A percentile compares a stretch with the other conserved stretches of the same genome.
Evolutionary conservation across 2,888 invertebrate species (phyloP).

Genomic region (Synergus japonicus): DNA sequence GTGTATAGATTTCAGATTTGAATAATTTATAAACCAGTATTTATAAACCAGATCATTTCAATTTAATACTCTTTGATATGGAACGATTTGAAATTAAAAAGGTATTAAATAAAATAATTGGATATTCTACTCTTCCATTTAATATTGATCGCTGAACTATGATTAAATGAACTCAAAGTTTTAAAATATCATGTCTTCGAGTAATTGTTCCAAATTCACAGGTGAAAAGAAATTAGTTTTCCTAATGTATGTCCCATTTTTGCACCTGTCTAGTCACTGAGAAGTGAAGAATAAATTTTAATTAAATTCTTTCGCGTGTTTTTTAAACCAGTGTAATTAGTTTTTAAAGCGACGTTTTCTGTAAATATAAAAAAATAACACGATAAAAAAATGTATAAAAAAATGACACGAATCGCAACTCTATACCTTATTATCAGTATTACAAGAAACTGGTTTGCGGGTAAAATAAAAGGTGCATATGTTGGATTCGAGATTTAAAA

Average conservation of each 20-base stretch:
- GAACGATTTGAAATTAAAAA: no score
- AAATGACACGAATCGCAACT: background rate
- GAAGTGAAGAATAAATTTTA: background rate
- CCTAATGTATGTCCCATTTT: constrained; percentile 42
- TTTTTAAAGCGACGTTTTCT: background rate
- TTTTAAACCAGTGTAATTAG: constrained; percentile 5
- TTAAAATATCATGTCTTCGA: constrained; percentile 6
- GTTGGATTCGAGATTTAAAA: constrained; percentile 9
- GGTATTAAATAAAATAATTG: no score
- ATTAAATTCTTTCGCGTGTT: background rate
- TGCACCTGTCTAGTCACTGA: constrained; percentile 23
- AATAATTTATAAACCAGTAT: background rate
- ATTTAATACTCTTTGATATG: no score
- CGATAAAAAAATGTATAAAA: background rate
- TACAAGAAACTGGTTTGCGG: constrained; percentile 7
- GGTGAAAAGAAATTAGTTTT: constrained; percentile 25
- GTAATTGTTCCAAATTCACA: constrained; percentile 29
- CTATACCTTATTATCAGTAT: constrained; percentile 24
- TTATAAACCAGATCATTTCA: no score
- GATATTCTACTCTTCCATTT: no score
- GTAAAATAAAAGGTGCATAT: constrained; percentile 6
- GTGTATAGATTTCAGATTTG: background rate
- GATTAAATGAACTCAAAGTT: constrained; percentile 11
- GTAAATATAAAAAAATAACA: background rate
- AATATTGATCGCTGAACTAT: background rate